Base-by-base conservation (phyloP, 2,113 vertebrate genomes). In the Panthera leo region DNA sequence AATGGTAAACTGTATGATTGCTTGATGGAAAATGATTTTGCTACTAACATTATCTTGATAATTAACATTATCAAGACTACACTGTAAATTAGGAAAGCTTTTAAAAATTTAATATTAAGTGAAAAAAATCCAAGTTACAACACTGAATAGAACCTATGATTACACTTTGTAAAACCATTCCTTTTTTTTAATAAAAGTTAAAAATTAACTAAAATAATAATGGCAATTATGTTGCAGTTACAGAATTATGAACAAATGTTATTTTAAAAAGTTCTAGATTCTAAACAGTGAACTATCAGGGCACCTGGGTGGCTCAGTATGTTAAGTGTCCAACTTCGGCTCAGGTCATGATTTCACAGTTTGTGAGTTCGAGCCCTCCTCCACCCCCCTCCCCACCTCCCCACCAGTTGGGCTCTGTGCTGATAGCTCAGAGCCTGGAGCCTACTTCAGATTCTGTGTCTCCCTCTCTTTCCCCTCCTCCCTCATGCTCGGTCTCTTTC, bases 131-230 rank as follows among this genome's bases (percentile, higher is more conserved):
- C 15, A 48, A 86, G 27, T 76, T 76, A 91, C 15, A 39, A 61
- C 85, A n/a, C 8, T 82, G 48, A 91, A 51, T 51, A 45, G n/a
- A 97, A 65, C 14, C 78, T 88, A 7, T 34, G 51, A 91, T 53
- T 27, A 76, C 1, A 79, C 53, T 85, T 73, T 4, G 2, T 71
- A 79, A 65, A 95, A 89, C 1, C 23, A 63, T 39, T 5, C 13
- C 3, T 53, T 90, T 84, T 65, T 83, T 53, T 39, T 14, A 25
- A 67, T 75, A 65, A 82, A 9, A 2, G 9, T n/a, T 70, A 78
- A 89, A 65, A 63, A 88, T 76, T 73, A 73, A 94, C 29, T 78
- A 92, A 92, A n/a, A 89, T 45, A 88, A 61, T n/a, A 68, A 85
- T 61, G 23, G 85, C 42, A 51, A 85, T 16, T 70, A 14, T 79